Evolutionary conservation across 2,797 vertebrate genomes (phyloP).

Genomic region (Meda fulgida): DNA sequence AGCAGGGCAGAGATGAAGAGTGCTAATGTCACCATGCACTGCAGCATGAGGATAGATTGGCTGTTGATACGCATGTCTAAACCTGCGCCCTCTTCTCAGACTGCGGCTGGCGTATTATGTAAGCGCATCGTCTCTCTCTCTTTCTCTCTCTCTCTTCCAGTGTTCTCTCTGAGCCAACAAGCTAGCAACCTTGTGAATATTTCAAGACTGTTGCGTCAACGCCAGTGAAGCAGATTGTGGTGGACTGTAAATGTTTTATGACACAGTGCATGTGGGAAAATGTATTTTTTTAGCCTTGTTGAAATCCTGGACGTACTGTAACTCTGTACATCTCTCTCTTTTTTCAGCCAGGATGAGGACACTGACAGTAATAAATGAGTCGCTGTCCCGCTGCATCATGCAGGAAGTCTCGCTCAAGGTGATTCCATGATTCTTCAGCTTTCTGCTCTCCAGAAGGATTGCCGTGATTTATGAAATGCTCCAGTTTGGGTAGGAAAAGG

Average conservation of each 20-base stretch:
- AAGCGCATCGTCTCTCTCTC: constrained; percentile 61
- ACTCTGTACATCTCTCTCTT: constrained; percentile 4
- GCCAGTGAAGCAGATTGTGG: constrained; percentile 75
- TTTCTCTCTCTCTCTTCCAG: constrained; percentile 6
- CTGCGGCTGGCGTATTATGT: constrained; percentile 72
- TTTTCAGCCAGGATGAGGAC: constrained; percentile 7
- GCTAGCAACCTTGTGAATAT: constrained; percentile 62
- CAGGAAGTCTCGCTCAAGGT: constrained; percentile 55
- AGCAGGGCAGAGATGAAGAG: constrained; percentile 16
- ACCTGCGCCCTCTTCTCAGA: constrained; percentile 61
- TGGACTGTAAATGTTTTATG: constrained; percentile 84
- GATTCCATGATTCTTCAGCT: constrained; percentile 57
- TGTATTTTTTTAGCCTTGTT: constrained; percentile 77
- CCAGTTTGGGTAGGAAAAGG: constrained; percentile 42
- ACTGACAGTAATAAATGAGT: constrained; percentile 42
- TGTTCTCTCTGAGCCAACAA: constrained; percentile 43
- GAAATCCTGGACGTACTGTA: constrained; percentile 49
- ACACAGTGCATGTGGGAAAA: constrained; percentile 82
- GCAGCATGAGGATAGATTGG: constrained; percentile 20
- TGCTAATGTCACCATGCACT: constrained; percentile 3
- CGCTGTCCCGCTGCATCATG: constrained; percentile 35
- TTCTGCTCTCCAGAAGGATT: constrained; percentile 44
- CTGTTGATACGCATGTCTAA: constrained; percentile 53
- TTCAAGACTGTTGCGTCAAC: constrained; percentile 69
- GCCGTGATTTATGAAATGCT: constrained; percentile 54